Conservation (phyloP, 2,888 invertebrate species). For the Venusia cambrica region DNA sequence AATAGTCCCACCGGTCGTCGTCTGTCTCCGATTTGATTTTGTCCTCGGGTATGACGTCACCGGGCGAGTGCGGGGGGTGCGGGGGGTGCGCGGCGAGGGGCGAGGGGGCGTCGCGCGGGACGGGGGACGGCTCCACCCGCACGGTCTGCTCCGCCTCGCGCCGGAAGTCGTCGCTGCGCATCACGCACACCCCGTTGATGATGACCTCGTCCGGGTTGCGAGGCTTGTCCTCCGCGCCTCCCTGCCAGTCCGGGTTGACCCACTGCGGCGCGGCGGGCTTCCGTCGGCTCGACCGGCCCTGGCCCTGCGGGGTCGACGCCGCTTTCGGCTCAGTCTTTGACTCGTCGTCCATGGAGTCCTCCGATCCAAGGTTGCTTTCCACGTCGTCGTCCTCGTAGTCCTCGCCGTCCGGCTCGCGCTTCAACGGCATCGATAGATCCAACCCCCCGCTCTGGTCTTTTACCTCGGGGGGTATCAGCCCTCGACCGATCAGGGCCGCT, state of each 20-base stretch:
- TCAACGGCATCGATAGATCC: conserved; percentile 93
- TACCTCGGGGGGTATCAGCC: conserved; percentile 82
- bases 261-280: conserved; percentile 98
- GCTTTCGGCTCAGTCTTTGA: conserved; percentile 81
- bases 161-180: conserved; percentile 90
- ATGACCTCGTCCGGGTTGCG: conserved; percentile 88
- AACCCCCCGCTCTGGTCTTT: conserved; percentile 92
- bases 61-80: conserved; percentile 41
- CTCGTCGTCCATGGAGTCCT: conserved; percentile 82
- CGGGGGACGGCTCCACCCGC: conserved; percentile 82
- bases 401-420: conserved; percentile 88
- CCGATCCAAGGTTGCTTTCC: conserved; percentile 88
- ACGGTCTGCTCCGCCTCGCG: conserved; percentile 85
- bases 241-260: conserved; percentile 97
- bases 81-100: conserved; percentile 41
- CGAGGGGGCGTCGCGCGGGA: conserved; percentile 75
- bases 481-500: conserved; percentile 88
- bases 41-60: conserved; percentile 67
- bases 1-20: conserved; percentile 84
- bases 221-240: conserved; percentile 84
- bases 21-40: conserved; percentile 82
- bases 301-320: conserved; percentile 67
- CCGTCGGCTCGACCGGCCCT: conserved; percentile 83
- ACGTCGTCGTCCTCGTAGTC: conserved; percentile 91
- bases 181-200: conserved; percentile 96